Evolutionary conservation across 2,888 invertebrate species (phyloP), one percentile per base, ranked within the genome.

Genomic region (Rhingia campestris): DNA sequence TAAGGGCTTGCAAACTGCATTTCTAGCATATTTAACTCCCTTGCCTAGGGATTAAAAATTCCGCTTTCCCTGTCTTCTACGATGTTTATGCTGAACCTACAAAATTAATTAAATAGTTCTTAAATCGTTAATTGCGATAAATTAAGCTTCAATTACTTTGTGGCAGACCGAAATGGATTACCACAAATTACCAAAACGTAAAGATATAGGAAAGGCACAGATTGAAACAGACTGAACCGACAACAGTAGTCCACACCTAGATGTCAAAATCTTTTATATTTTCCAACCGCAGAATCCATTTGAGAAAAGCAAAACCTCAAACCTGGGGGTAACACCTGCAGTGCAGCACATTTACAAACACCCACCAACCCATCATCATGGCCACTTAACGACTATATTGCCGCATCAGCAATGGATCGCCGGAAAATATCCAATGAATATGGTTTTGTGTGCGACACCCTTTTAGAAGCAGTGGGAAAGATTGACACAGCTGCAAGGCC

Each of bases 371-470:
- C 63, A 56, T 6, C 37, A 51, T 43, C 66, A 56, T 69, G 61
- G 22, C 63, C 69, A 70, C 74, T 69, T 63, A 63, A 69, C 63
- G 58, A 76, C 67, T 70, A 70, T 70, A 70, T 81, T 47, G 37
- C 51, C 35, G 77, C 59, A 81, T 70, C 45, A 81, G 22, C 33
- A 81, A 56, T 69, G 67, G 69, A 81, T 81, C 61, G 59, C 74
- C 75, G 56, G 49, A 61, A 59, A 63, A 67, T 80, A 73, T 67
- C 33, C 54, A 73, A 51, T 74, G 56, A 70, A 70, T 63, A 70
- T 30, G 35, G 45, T 39, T 49, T 6, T 74, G 59, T 76, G 10
- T 12, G 10, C 14, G 47, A 37, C 47, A 10, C 32, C 6, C 30
- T 37, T 37, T 30, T 53, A 61, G 53, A 67, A 51, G 75, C 14